Evolutionary conservation across 1,140 invertebrate genomes (phyloP).

Genomic region (Drosophila mojavensis): DNA sequence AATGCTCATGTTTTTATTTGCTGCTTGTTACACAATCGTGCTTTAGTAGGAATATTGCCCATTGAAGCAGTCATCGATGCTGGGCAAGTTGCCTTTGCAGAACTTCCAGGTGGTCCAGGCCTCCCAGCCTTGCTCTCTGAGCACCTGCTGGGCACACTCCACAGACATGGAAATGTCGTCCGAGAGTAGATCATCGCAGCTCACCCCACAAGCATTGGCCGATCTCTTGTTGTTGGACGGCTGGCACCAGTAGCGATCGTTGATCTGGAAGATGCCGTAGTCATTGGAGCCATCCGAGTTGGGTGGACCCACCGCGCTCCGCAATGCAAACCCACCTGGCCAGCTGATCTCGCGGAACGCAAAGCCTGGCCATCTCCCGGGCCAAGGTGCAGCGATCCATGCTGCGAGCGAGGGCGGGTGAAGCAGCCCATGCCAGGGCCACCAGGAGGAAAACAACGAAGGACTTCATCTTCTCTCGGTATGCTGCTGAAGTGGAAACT

Average conservation of each 20-base stretch:
- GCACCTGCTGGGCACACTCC: slow-evolving; percentile 54
- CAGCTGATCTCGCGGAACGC: slow-evolving; percentile 47
- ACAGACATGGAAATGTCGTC: slow-evolving; percentile 53
- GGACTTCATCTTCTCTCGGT: slow-evolving; percentile 29
- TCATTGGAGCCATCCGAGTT: slow-evolving; percentile 62
- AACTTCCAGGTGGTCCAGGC: slow-evolving; percentile 65
- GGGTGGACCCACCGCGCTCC: slow-evolving; percentile 39
- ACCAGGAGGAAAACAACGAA: slow-evolving; percentile 8
- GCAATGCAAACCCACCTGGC: slow-evolving; percentile 53
- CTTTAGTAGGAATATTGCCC: slow-evolving; percentile 1
- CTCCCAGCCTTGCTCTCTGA: slow-evolving; percentile 52
- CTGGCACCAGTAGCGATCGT: slow-evolving; percentile 69
- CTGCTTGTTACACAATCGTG: slow-evolving; percentile 51
- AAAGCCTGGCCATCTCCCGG: slow-evolving; percentile 42
- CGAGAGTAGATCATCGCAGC: slow-evolving; percentile 43
- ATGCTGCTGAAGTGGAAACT: slow-evolving; percentile 1
- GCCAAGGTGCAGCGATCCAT: slow-evolving; percentile 58
- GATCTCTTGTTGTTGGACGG: slow-evolving; percentile 33
- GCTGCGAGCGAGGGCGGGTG: slow-evolving; percentile 24
- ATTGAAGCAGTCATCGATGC: slow-evolving; percentile 64
- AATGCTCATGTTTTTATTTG: too few species aligned
- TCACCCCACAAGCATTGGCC: slow-evolving; percentile 46
- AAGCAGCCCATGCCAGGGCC: slow-evolving; percentile 20
- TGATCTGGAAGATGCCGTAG: slow-evolving; percentile 75
- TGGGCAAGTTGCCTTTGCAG: slow-evolving; percentile 60